A percentile compares a stretch with the other conserved stretches of the same genome.
Evolutionary conservation across 2,797 vertebrate species (phyloP).

Genomic region (Girardinus metallicus): DNA sequence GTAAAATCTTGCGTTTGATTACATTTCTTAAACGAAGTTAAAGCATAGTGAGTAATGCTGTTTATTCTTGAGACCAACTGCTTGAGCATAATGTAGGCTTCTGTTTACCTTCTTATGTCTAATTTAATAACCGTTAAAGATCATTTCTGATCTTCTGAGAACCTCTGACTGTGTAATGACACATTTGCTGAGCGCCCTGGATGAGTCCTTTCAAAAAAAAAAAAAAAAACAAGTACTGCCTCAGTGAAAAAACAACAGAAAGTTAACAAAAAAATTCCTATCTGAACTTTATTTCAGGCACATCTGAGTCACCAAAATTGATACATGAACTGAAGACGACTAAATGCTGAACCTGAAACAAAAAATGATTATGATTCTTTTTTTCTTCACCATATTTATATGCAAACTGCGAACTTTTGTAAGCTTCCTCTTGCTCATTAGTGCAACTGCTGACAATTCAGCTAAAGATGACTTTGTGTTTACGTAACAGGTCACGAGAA

Average conservation of each 20-base stretch:
- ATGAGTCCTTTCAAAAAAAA: not conserved
- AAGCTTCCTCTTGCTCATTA: not conserved
- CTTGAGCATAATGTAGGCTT: not conserved
- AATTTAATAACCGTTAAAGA: not conserved
- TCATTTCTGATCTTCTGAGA: not conserved
- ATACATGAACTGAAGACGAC: not conserved
- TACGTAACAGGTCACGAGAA: conserved; percentile 17
- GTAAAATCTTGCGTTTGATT: not conserved
- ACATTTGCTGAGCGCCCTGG: not conserved
- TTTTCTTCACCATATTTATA: not conserved
- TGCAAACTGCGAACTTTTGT: not conserved
- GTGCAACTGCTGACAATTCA: not conserved
- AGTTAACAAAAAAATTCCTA: not conserved
- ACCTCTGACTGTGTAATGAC: not conserved
- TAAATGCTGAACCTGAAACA: not conserved
- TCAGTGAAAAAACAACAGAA: not conserved
- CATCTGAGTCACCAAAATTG: not conserved
- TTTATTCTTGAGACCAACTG: not conserved
- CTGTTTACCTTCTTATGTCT: not conserved
- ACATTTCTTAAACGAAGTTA: not conserved
- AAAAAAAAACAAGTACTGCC: not conserved
- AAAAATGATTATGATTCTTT: no score
- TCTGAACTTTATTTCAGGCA: not conserved
- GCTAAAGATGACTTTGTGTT: conserved; percentile 10
- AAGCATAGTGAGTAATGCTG: not conserved